Conservation (phyloP, 2,113 vertebrate species). For the Mionectes macconnelli region DNA sequence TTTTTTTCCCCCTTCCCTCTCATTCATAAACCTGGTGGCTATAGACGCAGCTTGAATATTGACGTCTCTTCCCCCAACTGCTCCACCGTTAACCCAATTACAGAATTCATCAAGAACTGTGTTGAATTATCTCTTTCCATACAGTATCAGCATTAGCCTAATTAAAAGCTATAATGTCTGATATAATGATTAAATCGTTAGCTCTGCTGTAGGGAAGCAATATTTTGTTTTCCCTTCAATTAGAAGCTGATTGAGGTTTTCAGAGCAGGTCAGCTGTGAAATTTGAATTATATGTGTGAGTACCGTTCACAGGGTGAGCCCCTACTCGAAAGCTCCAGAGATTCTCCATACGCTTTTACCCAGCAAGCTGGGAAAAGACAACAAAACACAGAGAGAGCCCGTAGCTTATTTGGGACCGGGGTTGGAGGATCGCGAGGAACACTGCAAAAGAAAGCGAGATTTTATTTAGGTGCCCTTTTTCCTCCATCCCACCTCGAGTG, state of each 20-base stretch:
- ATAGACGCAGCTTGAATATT: conserved; percentile 82
- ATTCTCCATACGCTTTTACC: conserved; percentile 74
- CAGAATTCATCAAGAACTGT: conserved; percentile 86
- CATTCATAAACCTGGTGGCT: conserved; percentile 81
- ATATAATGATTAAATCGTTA: conserved; percentile 98
- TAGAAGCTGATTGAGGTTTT: conserved; percentile 99
- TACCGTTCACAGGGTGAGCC: conserved; percentile 84
- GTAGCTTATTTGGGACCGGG: background rate
- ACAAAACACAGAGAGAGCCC: background rate
- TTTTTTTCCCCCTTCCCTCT: conserved; percentile 4
- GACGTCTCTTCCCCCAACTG: conserved; percentile 80
- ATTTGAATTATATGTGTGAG: conserved; percentile 96
- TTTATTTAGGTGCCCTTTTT: background rate
- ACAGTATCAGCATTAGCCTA: conserved; percentile 91
- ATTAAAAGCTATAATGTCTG: conserved; percentile 94
- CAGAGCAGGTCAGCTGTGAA: conserved; percentile 98
- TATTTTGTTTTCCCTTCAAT: conserved; percentile 97
- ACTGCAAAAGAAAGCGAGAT: background rate
- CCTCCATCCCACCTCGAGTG: background rate
- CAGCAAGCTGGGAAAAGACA: conserved; percentile 59
- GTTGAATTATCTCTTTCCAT: conserved; percentile 91
- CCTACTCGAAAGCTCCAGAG: conserved; percentile 78
- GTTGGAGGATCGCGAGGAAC: background rate
- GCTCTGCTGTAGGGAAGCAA: conserved; percentile 94
- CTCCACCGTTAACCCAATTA: conserved; percentile 90